Base-by-base conservation (phyloP, 2,113 vertebrate genomes). In the Prietella phreatophila region DNA sequence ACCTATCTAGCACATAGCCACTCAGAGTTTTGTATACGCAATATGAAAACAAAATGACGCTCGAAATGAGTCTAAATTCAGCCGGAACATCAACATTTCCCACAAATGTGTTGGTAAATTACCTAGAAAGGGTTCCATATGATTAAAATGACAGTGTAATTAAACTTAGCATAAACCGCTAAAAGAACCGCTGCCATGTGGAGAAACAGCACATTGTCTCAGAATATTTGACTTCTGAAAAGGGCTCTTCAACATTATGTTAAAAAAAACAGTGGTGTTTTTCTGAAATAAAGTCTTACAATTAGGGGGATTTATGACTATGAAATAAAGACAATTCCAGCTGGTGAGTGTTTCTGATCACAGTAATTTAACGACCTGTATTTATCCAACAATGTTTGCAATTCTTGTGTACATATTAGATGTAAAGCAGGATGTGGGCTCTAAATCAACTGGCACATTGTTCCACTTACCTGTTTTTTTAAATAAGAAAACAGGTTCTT, bases 401-500 rank as follows among this genome's bases (percentile, higher is more conserved):
- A 58, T 56, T 36, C 79, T 50, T 78, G 2, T 15, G 75, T 78
- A 78, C 47, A 58, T 81, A 81, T 42, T 47, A 47, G n/a, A 69
- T 1, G 3, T 30, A 53, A 20, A 33, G 47, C 83, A 69, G 63
- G 83, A 84, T 71, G 47, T 55, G 47, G 47, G 47, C 1, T 58
- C 9, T 33, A 58, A 11, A 81, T 81, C 17, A 81, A 20, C 79
- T 33, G 53, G n/a, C 55, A 22, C 53, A 81, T 36, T 58, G 50
- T 80, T 58, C 30, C 27, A 53, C 9, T 11, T 58, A 58, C 30
- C 3, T 58, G 53, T 22, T 82, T 58, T 22, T 19, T 80, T 53
- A 11, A 47, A 33, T 5, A 9, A 83, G 61, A 53, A 83, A 88
- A 86, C 83, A 71, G 79, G 69, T 79, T 85, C 53, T 55, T 78